Percentiles rank a stretch among this genome's conserved stretches.
These are phyloP conservation scores for Lordiphosa andalusiaca DNA, from an alignment of 2,888 invertebrate genomes.

Conservation along the genomic window DNA sequence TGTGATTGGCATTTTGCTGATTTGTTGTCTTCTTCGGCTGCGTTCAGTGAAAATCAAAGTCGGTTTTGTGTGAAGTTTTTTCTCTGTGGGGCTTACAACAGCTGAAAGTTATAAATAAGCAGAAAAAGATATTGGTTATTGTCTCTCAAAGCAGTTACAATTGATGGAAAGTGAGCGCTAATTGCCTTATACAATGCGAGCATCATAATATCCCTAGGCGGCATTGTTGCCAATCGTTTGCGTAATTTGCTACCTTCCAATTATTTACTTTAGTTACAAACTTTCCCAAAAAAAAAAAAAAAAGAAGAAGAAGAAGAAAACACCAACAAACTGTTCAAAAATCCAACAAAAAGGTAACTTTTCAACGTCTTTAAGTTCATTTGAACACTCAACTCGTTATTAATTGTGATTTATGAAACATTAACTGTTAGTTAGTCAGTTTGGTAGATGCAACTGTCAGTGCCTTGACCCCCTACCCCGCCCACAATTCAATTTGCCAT, in stretches of 20 bases:
- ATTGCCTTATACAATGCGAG: constrained; percentile 45
- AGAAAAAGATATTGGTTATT: constrained; percentile 15
- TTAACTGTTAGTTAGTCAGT: constrained; percentile 27
- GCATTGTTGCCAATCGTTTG: constrained; percentile 42
- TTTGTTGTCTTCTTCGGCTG: constrained; percentile 8
- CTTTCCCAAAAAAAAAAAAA: constrained; percentile 46
- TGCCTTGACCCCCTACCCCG: constrained; percentile 47
- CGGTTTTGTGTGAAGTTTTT: constrained; percentile 7
- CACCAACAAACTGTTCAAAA: background rate
- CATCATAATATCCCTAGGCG: constrained; percentile 15
- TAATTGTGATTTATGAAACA: constrained; percentile 58
- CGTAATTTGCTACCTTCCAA: constrained; percentile 23
- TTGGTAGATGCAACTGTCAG: constrained; percentile 7
- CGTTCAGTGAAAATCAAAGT: constrained; percentile 13
- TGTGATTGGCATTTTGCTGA: constrained; percentile 41
- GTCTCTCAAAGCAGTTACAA: constrained; percentile 17
- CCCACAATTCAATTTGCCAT: constrained; percentile 63
- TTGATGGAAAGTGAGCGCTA: constrained; percentile 43
- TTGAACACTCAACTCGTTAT: constrained; percentile 44
- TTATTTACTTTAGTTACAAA: constrained; percentile 34
- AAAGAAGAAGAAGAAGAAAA: background rate
- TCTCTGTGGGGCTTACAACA: constrained; percentile 11
- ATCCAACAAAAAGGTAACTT: constrained; percentile 38
- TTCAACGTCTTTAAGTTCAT: constrained; percentile 24
- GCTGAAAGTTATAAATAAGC: constrained; percentile 53